Evolutionary conservation across 2,797 vertebrate species (phyloP).

Genomic region (Neomorphus geoffroyi): DNA sequence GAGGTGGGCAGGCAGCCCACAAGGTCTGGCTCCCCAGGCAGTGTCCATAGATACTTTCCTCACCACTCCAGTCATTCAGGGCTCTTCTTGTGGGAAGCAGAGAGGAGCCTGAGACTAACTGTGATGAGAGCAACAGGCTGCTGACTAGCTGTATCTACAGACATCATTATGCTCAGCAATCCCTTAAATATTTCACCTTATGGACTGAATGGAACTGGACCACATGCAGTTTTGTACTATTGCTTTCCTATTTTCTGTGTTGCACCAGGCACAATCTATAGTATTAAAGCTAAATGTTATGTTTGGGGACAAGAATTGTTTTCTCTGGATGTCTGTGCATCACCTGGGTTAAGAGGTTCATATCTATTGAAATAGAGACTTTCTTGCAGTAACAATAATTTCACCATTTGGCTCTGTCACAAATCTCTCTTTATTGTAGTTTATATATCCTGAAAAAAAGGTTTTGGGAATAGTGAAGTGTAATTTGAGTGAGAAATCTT

Average conservation of each 20-base stretch:
- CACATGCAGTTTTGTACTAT: accelerated
- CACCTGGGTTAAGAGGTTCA: not conserved
- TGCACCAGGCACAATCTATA: accelerated
- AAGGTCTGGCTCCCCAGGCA: not conserved
- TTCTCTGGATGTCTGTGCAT: not conserved
- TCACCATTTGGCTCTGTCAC: accelerated
- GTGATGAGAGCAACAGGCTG: not conserved
- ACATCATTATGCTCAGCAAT: accelerated
- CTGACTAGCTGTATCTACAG: not conserved
- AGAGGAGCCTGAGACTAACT: accelerated
- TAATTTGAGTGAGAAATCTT: not conserved
- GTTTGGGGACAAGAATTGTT: not conserved
- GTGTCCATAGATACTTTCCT: accelerated
- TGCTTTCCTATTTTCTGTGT: not conserved
- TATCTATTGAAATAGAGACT: accelerated
- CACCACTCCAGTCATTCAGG: not conserved
- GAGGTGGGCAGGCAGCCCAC: not conserved
- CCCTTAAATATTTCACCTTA: not conserved
- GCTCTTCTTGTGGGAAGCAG: not conserved
- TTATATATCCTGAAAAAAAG: not conserved
- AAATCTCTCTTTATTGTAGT: not conserved
- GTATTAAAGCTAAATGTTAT: not conserved
- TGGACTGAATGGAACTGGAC: not conserved
- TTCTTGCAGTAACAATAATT: not conserved
- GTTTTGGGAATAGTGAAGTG: not conserved